phyloP scores from a whole-genome alignment of 2,113 vertebrate species.

The Ia io region DNA sequence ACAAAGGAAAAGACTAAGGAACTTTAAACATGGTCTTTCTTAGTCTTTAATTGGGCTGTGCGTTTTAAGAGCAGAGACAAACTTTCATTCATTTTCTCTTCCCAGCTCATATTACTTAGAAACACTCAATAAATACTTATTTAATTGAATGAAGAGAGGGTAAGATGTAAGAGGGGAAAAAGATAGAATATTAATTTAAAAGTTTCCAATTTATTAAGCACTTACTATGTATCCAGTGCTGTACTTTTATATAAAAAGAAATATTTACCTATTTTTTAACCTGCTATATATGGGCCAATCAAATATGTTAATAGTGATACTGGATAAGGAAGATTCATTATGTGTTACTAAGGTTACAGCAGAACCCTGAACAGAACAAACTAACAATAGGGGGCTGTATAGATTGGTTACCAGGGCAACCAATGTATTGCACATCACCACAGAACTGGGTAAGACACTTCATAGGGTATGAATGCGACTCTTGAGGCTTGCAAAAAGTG shows the following conservation, averaged over 20 bases:
- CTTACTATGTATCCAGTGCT: background rate
- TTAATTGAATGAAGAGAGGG: constrained; percentile 26
- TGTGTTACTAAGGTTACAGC: constrained; percentile 47
- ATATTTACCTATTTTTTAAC: constrained; percentile 48
- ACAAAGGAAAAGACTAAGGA: constrained; percentile 42
- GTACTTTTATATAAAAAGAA: constrained; percentile 26
- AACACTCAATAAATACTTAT: constrained; percentile 33
- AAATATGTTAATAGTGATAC: constrained; percentile 18
- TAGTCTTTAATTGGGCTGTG: constrained; percentile 20
- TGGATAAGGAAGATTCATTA: constrained; percentile 23
- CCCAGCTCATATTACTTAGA: constrained; percentile 12
- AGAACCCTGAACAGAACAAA: constrained; percentile 43
- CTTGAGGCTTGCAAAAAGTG: background rate
- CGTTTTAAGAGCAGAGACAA: constrained; percentile 32
- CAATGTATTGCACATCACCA: constrained; percentile 14
- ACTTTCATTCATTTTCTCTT: constrained; percentile 24
- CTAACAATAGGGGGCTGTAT: background rate
- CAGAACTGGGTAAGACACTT: background rate
- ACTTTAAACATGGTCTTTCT: constrained; percentile 45
- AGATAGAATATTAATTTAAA: background rate
- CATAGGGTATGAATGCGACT: background rate
- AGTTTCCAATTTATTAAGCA: constrained; percentile 30
- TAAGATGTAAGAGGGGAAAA: background rate
- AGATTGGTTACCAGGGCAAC: constrained; percentile 30
- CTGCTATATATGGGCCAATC: constrained; percentile 1